These are phyloP conservation scores for Didymodactylos carnosus DNA, from an alignment of 2,888 invertebrate genomes.

Conservation along the genomic window DNA sequence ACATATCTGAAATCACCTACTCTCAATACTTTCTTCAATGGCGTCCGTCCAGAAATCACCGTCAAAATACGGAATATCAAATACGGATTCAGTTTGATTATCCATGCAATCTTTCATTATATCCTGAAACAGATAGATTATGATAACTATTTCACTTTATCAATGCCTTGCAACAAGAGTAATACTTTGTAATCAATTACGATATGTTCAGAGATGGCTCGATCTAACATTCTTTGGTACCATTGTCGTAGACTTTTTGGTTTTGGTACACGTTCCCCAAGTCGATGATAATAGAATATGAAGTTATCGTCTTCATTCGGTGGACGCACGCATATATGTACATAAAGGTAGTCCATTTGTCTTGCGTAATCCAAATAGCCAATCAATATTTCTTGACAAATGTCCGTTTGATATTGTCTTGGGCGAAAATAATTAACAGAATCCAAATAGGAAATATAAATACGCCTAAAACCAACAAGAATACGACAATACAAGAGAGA, in stretches of 20 bases:
- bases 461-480: too few relatives aligned
- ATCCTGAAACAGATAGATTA: neutral
- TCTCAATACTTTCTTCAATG: conserved; percentile 93
- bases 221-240: conserved; percentile 99
- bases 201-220: conserved; percentile 82
- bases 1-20: too few relatives aligned
- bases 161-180: neutral
- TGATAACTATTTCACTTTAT: too few relatives aligned
- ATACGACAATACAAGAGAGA: neutral
- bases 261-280: conserved; percentile 97
- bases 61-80: conserved; percentile 35
- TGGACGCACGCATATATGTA: conserved; percentile 99
- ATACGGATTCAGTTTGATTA: conserved; percentile 19
- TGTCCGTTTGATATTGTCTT: conserved; percentile 79
- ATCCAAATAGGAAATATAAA: conserved; percentile 95
- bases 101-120: neutral
- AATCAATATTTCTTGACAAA: conserved; percentile 94
- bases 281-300: conserved; percentile 98
- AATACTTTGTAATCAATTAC: conserved; percentile 83
- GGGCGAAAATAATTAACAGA: conserved; percentile 99
- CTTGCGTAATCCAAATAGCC: conserved; percentile 97
- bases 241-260: conserved; percentile 96
- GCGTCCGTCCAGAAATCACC: conserved; percentile 99
- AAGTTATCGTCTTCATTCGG: conserved; percentile 99
- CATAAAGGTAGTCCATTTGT: conserved; percentile 95